Evolutionary conservation across 35 echinoderm and acorn worm species (phyloP).

Genomic region (Acanthaster planci): DNA sequence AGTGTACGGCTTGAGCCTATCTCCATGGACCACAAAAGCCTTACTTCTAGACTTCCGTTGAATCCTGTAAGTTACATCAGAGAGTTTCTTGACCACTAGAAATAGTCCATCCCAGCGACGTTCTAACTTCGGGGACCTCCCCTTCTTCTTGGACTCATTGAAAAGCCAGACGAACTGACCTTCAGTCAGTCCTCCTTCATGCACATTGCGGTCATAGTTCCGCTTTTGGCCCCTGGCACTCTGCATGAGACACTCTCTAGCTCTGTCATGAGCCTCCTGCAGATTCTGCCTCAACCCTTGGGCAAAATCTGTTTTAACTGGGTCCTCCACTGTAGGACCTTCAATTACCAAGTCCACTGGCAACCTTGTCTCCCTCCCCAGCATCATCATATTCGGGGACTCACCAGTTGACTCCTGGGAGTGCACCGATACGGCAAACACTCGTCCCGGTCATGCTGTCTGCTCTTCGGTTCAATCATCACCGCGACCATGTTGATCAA

Average conservation of each 20-base stretch:
- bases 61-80: constrained; percentile 49
- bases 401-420: constrained; percentile 59
- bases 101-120: constrained; percentile 44
- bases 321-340: neutral
- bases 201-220: constrained; percentile 23
- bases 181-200: neutral
- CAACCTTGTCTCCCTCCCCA: neutral
- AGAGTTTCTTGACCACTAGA: constrained; percentile 32
- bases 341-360: constrained; percentile 21
- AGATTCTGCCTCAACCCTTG: constrained; percentile 4
- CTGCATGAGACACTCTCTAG: constrained; percentile 15
- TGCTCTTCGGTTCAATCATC: neutral
- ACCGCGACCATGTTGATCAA: constrained; percentile 33
- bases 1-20: constrained; percentile 23
- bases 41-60: neutral
- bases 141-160: constrained; percentile 10
- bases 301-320: neutral
- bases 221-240: constrained; percentile 35
- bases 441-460: constrained; percentile 39
- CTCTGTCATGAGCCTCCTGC: constrained; percentile 21
- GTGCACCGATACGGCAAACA: constrained; percentile 36
- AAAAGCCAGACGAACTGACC: constrained; percentile 44
- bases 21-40: constrained; percentile 24
- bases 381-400: constrained; percentile 61
- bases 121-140: constrained; percentile 29